These are phyloP conservation scores for Eupeodes corollae DNA, from an alignment of 1,140 invertebrate species.

Conservation along the genomic window DNA sequence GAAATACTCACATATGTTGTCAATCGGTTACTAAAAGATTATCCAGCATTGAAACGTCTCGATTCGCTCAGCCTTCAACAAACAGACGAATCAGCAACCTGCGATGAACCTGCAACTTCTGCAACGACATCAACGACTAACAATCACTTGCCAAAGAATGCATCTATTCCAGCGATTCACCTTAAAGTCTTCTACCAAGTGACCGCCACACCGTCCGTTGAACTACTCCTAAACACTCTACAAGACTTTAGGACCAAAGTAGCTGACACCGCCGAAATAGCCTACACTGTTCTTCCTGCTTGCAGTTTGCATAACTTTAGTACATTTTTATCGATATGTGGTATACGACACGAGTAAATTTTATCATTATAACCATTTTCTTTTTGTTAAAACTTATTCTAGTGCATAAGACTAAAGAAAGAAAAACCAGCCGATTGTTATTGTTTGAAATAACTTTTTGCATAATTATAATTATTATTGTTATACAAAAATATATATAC, in stretches of 20 bases:
- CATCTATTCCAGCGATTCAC: slow-evolving; percentile 48
- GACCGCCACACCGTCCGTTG: slow-evolving; percentile 43
- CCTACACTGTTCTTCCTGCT: slow-evolving; percentile 64
- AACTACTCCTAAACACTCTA: slow-evolving; percentile 43
- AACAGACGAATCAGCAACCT: background rate
- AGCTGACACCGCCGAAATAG: slow-evolving; percentile 42
- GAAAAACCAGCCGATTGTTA: too few species aligned
- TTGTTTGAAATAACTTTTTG: too few species aligned
- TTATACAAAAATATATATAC: too few species aligned
- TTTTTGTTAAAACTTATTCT: too few species aligned
- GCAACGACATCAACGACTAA: slow-evolving; percentile 14
- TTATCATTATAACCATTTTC: too few species aligned
- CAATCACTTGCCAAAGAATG: slow-evolving; percentile 15
- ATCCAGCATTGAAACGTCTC: slow-evolving; percentile 29
- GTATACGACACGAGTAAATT: slow-evolving; percentile 44
- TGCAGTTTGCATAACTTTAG: slow-evolving; percentile 62
- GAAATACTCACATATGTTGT: slow-evolving; percentile 60
- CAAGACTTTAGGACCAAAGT: slow-evolving; percentile 40
- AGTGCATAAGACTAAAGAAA: too few species aligned
- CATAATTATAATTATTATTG: too few species aligned
- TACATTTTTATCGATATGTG: slow-evolving; percentile 66
- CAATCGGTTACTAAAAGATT: slow-evolving; percentile 57
- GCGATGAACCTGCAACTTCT: background rate
- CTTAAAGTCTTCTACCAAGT: slow-evolving; percentile 66
- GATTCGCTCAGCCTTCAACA: background rate